A percentile compares a stretch with the other conserved stretches of the same genome.
These are phyloP conservation scores for Mylabris phalerata DNA, from an alignment of 1,140 invertebrate genomes.

Conservation along the genomic window DNA sequence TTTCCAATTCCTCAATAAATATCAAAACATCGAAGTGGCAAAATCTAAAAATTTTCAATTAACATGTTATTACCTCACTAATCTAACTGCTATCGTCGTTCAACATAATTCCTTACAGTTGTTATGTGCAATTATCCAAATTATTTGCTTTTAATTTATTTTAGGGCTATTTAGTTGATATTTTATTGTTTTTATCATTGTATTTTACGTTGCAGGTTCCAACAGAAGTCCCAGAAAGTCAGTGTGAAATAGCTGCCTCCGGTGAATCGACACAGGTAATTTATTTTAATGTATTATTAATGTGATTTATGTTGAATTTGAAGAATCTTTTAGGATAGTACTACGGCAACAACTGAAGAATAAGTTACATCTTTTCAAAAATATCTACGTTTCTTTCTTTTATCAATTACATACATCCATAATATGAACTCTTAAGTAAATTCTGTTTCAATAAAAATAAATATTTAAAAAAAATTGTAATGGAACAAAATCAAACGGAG, in stretches of 20 bases:
- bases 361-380: slow-evolving; percentile 18
- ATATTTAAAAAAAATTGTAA: not conserved
- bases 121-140: no score
- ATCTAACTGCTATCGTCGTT: not conserved
- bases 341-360: slow-evolving; percentile 29
- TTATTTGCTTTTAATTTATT: no score
- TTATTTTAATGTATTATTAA: not conserved
- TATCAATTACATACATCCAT: not conserved
- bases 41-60: slow-evolving; percentile 3
- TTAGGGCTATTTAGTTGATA: no score
- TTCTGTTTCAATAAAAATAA: slow-evolving; percentile 19
- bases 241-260: not conserved
- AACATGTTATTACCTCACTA: slow-evolving; percentile 14
- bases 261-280: no score
- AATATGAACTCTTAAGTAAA: slow-evolving; percentile 10
- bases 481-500: slow-evolving; percentile 13
- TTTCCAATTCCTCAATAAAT: not conserved
- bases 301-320: not conserved
- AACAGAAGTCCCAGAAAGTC: slow-evolving; percentile 8
- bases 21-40: not conserved
- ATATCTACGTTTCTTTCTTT: not conserved
- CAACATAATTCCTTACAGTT: no score
- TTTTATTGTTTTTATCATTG: no score
- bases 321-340: slow-evolving; percentile 25
- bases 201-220: slow-evolving; percentile 19